A percentile compares a stretch with the other conserved stretches of the same genome.
phyloP scores from a whole-genome alignment of 2,888 invertebrate species.

The Gnatocerus cornutus region DNA sequence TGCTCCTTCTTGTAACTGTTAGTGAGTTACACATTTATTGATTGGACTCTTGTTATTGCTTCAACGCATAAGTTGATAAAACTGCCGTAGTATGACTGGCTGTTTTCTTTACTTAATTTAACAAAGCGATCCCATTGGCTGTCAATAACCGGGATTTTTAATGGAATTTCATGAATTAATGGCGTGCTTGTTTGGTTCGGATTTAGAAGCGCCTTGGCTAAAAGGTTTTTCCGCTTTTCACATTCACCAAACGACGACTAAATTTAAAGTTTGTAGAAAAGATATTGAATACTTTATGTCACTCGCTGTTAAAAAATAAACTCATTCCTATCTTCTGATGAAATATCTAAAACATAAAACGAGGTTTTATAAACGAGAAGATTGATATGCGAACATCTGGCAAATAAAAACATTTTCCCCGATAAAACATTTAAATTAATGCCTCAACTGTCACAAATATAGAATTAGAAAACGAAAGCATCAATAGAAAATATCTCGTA shows the following conservation, averaged over 20 bases:
- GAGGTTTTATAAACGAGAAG: too few species aligned
- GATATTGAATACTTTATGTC: too few species aligned
- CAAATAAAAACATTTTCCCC: constrained; percentile 2
- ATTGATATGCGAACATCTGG: not conserved
- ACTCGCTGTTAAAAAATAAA: too few species aligned
- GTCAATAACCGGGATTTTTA: constrained; percentile 52
- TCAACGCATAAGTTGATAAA: constrained; percentile 62
- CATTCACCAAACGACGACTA: too few species aligned
- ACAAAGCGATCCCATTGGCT: constrained; percentile 61
- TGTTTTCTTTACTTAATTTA: constrained; percentile 65
- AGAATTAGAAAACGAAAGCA: constrained; percentile 6
- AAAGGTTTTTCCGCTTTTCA: not conserved
- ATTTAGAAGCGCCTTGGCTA: not conserved
- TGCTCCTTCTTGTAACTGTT: not conserved
- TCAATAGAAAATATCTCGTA: constrained; percentile 18
- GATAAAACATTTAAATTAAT: constrained; percentile 4
- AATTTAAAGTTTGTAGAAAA: too few species aligned
- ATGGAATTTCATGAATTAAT: constrained; percentile 52
- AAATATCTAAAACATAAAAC: too few species aligned
- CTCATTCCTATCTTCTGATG: too few species aligned
- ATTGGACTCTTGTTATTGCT: constrained; percentile 60
- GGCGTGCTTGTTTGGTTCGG: constrained; percentile 41
- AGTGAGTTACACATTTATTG: constrained; percentile 45
- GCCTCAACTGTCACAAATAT: constrained; percentile 4
- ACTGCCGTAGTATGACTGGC: constrained; percentile 62